These are phyloP conservation scores for Notolepis coatsorum DNA, from an alignment of 2,797 vertebrate species.

Conservation along the genomic window DNA sequence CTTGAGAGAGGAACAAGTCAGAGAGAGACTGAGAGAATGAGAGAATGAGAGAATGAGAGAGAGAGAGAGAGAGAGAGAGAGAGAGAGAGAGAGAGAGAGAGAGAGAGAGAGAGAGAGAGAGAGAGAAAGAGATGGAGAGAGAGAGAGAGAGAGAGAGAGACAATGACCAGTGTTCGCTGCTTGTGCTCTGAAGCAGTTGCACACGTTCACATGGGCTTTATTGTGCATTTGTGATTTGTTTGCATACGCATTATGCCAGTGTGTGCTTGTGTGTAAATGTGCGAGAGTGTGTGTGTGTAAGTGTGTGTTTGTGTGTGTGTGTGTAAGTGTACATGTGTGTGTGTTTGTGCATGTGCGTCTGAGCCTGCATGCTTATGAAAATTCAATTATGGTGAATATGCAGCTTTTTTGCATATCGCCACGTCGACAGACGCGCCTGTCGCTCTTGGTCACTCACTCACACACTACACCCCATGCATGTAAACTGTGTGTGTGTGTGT, in stretches of 20 bases:
- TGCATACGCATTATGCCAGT: not conserved
- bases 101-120: not conserved
- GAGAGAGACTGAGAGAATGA: not conserved
- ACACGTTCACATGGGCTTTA: conserved; percentile 21
- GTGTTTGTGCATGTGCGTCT: not conserved
- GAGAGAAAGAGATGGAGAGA: conserved; percentile 3
- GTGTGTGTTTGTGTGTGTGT: not conserved
- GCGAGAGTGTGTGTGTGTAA: not conserved
- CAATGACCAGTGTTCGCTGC: not conserved
- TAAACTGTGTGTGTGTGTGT: conserved; percentile 31
- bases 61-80: not conserved
- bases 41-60: conserved; percentile 1
- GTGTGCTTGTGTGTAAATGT: not conserved
- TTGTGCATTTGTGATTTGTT: conserved; percentile 26
- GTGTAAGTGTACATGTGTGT: not conserved
- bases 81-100: not conserved
- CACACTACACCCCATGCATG: conserved; percentile 14
- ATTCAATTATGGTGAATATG: conserved; percentile 36
- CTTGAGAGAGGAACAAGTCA: not conserved
- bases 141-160: not conserved
- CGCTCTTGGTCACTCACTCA: conserved; percentile 25
- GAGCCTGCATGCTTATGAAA: conserved; percentile 15
- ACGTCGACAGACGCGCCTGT: conserved; percentile 22
- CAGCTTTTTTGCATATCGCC: conserved; percentile 40
- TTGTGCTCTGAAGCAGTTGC: conserved; percentile 33